These are phyloP conservation scores for Chrysemys picta DNA, from an alignment of 2,113 vertebrate genomes.

Conservation along the genomic window DNA sequence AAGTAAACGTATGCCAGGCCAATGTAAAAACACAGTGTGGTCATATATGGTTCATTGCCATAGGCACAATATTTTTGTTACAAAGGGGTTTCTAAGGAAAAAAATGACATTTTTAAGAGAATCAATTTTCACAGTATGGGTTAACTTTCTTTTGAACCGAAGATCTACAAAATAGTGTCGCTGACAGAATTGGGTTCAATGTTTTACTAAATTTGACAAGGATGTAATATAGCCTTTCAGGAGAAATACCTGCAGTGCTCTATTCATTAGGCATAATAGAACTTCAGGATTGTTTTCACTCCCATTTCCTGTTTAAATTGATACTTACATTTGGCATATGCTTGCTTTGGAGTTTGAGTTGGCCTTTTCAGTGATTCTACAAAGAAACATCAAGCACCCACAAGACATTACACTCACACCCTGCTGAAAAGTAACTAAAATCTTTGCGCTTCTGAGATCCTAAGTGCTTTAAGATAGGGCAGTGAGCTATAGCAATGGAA, in stretches of 20 bases:
- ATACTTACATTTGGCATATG: neutral
- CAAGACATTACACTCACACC: neutral
- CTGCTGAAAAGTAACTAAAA: neutral
- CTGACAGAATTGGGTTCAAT: neutral
- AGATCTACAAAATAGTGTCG: neutral
- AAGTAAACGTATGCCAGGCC: neutral
- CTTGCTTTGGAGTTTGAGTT: neutral
- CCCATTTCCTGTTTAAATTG: constrained; percentile 12
- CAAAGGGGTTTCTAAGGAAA: neutral
- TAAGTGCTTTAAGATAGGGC: constrained; percentile 15
- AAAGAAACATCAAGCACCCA: neutral
- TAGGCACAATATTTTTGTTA: neutral
- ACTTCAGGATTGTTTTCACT: neutral
- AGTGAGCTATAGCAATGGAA: constrained; percentile 20
- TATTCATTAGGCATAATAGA: neutral
- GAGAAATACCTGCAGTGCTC: neutral
- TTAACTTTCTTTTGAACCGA: neutral
- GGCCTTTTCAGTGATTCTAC: neutral
- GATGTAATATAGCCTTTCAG: neutral
- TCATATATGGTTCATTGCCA: neutral
- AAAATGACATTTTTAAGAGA: neutral
- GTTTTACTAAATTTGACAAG: neutral
- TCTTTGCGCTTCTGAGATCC: neutral
- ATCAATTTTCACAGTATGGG: neutral
- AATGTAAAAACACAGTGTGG: neutral